Percentiles rank a stretch among this genome's conserved stretches.
These are phyloP conservation scores for Conomelus anceps DNA, from an alignment of 2,888 invertebrate species.

Conservation along the genomic window DNA sequence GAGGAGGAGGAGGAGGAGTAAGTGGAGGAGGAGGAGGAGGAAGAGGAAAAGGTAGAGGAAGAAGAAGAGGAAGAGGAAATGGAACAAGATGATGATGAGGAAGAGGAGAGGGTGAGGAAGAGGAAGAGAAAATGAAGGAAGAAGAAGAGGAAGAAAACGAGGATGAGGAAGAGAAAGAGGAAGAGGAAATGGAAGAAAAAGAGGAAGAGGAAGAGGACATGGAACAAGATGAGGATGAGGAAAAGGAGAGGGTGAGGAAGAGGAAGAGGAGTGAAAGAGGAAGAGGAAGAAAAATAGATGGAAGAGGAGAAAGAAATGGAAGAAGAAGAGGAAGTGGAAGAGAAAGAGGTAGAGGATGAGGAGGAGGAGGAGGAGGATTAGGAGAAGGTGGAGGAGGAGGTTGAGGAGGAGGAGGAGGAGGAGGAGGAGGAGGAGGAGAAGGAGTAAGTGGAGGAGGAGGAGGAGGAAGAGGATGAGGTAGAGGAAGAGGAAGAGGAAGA, in stretches of 20 bases:
- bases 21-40: not conserved
- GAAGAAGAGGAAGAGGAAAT: not conserved
- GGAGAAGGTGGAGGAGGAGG: not conserved
- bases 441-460: not conserved
- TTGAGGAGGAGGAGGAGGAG: not conserved
- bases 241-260: not conserved
- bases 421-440: not conserved
- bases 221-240: not conserved
- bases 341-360: not conserved
- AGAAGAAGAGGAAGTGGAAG: not conserved
- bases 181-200: not conserved
- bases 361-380: not conserved
- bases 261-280: not conserved
- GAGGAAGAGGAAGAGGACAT: not conserved
- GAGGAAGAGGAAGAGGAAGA: too few species aligned
- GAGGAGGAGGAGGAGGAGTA: not conserved
- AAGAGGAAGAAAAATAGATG: not conserved
- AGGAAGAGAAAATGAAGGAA: not conserved
- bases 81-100: not conserved
- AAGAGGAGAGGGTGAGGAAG: not conserved
- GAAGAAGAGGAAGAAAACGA: not conserved
- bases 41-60: not conserved
- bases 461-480: not conserved
- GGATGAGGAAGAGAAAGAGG: not conserved
- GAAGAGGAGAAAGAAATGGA: not conserved